A percentile compares a stretch with the other conserved stretches of the same genome.
phyloP scores from a whole-genome alignment of 2,797 vertebrate genomes.

The Aplochiton taeniatus region DNA sequence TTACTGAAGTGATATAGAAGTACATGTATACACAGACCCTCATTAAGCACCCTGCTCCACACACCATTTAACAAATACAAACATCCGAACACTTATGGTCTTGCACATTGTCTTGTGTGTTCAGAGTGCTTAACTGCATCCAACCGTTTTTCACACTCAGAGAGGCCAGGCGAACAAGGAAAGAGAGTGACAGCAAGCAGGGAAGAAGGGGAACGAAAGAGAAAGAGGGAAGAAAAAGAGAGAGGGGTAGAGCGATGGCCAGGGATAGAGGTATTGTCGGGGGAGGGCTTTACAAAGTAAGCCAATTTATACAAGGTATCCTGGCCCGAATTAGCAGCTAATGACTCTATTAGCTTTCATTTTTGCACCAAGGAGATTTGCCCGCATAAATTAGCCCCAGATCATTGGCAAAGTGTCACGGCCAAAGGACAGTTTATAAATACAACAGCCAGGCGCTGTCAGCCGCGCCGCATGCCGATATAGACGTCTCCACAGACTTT shows the following conservation, averaged over 20 bases:
- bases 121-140: conserved; percentile 40
- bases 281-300: conserved; percentile 98
- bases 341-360: conserved; percentile 99
- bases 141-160: not conserved
- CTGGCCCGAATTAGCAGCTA: conserved; percentile 97
- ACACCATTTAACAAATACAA: conserved; percentile 72
- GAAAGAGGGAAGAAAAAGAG: not conserved
- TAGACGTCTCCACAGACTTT: conserved; percentile 99
- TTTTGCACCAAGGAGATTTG: conserved; percentile 99
- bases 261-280: conserved; percentile 72
- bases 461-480: conserved; percentile 91
- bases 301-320: conserved; percentile 98
- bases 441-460: conserved; percentile 99
- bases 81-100: conserved; percentile 48
- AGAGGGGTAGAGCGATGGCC: conserved; percentile 2
- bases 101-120: conserved; percentile 55
- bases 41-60: conserved; percentile 54
- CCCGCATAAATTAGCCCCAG: conserved; percentile 97
- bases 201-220: conserved; percentile 22
- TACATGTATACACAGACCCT: not conserved
- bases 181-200: conserved; percentile 42
- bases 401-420: conserved; percentile 99
- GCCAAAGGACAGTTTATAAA: conserved; percentile 99
- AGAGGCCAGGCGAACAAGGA: conserved; percentile 16
- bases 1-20: no score